Base-by-base conservation (phyloP, 2,797 vertebrate species). In the Chiloscyllium punctatum region DNA sequence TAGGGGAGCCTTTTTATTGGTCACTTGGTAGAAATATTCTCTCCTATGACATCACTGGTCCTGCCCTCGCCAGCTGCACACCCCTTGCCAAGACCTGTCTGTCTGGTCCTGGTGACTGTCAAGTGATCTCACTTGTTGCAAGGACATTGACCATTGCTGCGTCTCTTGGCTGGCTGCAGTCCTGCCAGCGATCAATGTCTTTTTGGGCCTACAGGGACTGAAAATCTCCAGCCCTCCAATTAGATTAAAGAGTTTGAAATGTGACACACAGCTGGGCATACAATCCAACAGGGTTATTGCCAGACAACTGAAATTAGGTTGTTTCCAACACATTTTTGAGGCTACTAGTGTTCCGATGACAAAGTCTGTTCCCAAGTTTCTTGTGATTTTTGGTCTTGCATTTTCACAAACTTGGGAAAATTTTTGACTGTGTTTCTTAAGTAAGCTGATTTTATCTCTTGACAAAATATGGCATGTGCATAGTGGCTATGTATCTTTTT, bases 401-500 rank as follows among this genome's bases (percentile, higher is more conserved):
- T 33, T 37, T 90, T 90, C 11, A 21, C 1, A 18, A n/a, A n/a
- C n/a, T n/a, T n/a, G n/a, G n/a, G n/a, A n/a, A n/a, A n/a, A n/a
- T n/a, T n/a, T n/a, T n/a, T n/a, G 90, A 69, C 66, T 68, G 18
- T 92, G 62, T 92, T 69, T 92, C 90, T 68, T 7, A 92, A 69
- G 18, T 69, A 23, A 42, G 21, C 23, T 69, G 62, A 57, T 4
- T 30, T 90, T 91, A 16, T 57, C 53, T 13, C 62, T 13, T 1
- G 57, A n/a, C 88, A 91, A 33, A 23, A 51, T 2, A 27, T 86
- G 84, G 23, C 9, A 57, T 8, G 1, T 88, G 4, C 18, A 57
- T 57, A 15, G 30, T 77, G 72, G 72, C 30, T 77, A 33, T 74
- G 72, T 11, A 77, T 30, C 42, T 48, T 77, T 16, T 66, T 91